Evolutionary conservation across 2,888 invertebrate species (phyloP).

Genomic region (Chrysotoxum bicinctum): DNA sequence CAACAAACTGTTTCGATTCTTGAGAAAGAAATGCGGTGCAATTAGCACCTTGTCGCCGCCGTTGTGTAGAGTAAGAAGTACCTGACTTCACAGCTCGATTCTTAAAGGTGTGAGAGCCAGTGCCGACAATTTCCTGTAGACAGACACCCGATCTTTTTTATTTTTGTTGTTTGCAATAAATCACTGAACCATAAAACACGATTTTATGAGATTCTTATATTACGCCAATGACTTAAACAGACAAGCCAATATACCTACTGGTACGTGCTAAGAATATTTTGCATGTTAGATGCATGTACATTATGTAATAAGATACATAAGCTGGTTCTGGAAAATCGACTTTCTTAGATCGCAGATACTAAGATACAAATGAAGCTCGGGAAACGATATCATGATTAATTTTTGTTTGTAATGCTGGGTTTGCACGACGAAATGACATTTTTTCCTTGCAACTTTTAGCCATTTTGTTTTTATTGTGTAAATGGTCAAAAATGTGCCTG

Average conservation of each 20-base stretch:
- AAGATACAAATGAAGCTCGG: not conserved
- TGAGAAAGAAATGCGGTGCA: slow-evolving; percentile 62
- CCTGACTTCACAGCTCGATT: slow-evolving; percentile 41
- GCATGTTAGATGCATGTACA: slow-evolving; percentile 39
- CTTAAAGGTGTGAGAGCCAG: slow-evolving; percentile 55
- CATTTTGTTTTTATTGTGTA: no score
- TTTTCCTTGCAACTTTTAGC: no score
- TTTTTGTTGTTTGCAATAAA: slow-evolving; percentile 59
- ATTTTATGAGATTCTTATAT: slow-evolving; percentile 46
- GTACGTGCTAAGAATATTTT: slow-evolving; percentile 67
- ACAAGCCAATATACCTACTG: slow-evolving; percentile 11
- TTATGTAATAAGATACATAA: not conserved
- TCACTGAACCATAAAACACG: slow-evolving; percentile 72
- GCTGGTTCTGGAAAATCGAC: slow-evolving; percentile 32
- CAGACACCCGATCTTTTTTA: slow-evolving; percentile 40
- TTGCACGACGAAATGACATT: no score
- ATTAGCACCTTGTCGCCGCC: slow-evolving; percentile 70
- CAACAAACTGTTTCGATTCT: slow-evolving; percentile 24
- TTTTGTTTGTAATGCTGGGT: no score
- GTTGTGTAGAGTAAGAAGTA: slow-evolving; percentile 32
- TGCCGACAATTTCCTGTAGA: slow-evolving; percentile 62
- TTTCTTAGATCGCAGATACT: not conserved
- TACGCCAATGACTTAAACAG: not conserved
- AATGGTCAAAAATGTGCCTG: no score
- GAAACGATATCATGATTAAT: not conserved